Evolutionary conservation across 2,888 invertebrate species (phyloP).

Genomic region (Hofmannophila pseudospretella): DNA sequence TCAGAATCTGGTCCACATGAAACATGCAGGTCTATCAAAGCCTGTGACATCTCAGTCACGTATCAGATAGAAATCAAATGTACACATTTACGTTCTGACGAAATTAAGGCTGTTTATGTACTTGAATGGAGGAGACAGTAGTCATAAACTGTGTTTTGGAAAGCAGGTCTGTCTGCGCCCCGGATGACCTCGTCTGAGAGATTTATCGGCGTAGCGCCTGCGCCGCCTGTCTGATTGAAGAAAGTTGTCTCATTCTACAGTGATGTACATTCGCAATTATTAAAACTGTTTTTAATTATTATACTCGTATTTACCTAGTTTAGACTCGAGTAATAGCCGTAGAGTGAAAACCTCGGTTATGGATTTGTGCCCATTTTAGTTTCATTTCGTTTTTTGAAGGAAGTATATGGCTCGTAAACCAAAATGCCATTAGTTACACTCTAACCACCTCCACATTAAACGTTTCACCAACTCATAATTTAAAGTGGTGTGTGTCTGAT

Average conservation of each 20-base stretch:
- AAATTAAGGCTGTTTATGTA: not conserved
- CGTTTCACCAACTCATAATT: no score
- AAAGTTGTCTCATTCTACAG: not conserved
- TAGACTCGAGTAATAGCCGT: no score
- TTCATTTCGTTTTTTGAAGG: no score
- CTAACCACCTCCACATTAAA: no score
- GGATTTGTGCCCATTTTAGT: no score
- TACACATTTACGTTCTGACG: not conserved
- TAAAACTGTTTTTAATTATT: not conserved
- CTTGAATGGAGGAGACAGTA: conserved; percentile 2
- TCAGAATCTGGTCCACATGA: not conserved
- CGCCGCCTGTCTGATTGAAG: no score
- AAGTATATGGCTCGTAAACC: no score
- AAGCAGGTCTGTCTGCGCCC: conserved; percentile 14
- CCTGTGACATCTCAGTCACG: not conserved
- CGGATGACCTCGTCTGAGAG: conserved; percentile 8
- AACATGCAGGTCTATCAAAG: not conserved
- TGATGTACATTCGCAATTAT: not conserved
- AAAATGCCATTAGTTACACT: no score
- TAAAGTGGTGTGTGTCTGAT: no score
- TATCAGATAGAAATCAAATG: not conserved
- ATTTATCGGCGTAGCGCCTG: not conserved
- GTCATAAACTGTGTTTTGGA: conserved; percentile 11
- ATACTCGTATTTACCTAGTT: no score
- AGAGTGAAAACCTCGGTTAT: no score